Evolutionary conservation across 2,113 vertebrate genomes (phyloP).

Genomic region (Aspiorhynchus laticeps): DNA sequence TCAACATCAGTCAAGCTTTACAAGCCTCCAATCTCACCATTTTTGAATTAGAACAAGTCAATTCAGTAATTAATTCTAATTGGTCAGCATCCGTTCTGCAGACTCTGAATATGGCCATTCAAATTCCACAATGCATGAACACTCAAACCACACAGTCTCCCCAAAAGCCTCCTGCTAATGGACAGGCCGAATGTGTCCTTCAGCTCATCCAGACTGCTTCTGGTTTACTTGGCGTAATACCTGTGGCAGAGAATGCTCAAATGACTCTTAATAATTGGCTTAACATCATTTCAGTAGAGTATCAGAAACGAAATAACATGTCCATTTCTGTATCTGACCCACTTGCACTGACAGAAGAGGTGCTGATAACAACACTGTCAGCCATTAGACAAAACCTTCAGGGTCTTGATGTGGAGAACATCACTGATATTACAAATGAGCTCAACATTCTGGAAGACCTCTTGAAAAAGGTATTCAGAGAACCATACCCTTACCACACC

Average conservation of each 20-base stretch:
- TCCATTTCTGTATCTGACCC: slow-evolving; percentile 48
- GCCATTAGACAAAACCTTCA: slow-evolving; percentile 67
- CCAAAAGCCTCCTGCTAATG: background rate
- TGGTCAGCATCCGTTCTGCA: slow-evolving; percentile 54
- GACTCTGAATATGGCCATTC: slow-evolving; percentile 59
- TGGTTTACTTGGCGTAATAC: slow-evolving; percentile 60
- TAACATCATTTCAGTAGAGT: slow-evolving; percentile 55
- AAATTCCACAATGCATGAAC: slow-evolving; percentile 64
- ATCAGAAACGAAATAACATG: slow-evolving; percentile 48
- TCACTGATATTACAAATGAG: slow-evolving; percentile 65
- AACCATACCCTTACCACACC: slow-evolving; percentile 52
- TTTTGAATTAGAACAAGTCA: slow-evolving; percentile 61
- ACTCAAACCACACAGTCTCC: slow-evolving; percentile 24
- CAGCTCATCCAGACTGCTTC: slow-evolving; percentile 59
- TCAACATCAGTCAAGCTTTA: slow-evolving; percentile 67
- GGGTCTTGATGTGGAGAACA: slow-evolving; percentile 53
- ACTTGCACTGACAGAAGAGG: slow-evolving; percentile 31
- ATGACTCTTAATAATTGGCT: slow-evolving; percentile 56
- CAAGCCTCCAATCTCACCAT: slow-evolving; percentile 67
- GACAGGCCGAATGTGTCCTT: slow-evolving; percentile 59
- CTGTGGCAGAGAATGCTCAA: slow-evolving; percentile 49
- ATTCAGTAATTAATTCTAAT: slow-evolving; percentile 37
- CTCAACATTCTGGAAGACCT: slow-evolving; percentile 68
- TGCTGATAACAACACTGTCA: slow-evolving; percentile 58
- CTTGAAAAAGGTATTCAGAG: slow-evolving; percentile 56